Base-by-base conservation (phyloP, 2,113 vertebrate species). In the Lophura nycthemera region DNA sequence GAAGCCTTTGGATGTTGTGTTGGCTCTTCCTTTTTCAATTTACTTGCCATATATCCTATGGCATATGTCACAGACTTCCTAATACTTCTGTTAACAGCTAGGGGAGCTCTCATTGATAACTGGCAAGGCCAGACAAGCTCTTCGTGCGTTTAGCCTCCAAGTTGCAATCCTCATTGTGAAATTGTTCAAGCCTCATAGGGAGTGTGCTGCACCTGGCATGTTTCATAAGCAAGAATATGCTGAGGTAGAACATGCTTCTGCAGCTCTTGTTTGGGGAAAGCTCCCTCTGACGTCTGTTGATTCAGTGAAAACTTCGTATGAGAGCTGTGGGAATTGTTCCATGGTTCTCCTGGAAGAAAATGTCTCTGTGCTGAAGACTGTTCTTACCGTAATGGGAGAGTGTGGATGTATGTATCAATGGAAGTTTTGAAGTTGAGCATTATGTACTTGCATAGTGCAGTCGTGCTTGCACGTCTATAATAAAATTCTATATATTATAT, bases 71-170 rank as follows among this genome's bases (percentile, higher is more conserved):
- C 45, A 20, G 36, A 20, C 73, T 94, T 70, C 83, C 29, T 69
- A 75, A 34, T 73, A 47, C 25, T 25, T 56, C 80, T 15, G 12
- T 32, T 29, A 83, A 32, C 22, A 43, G 0, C 4, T 63, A 14
- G 25, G 56, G 36, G 65, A 73, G 27, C 61, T 0, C 0, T 18
- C 9, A 1, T 42, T 29, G 22, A n/a, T 21, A 47, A 42, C 9
- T 22, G 64, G 5, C 0, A 7, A 29, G 30, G 27, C 9, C 50
- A 11, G 43, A 30, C 6, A 22, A 6, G 82, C 66, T 88, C 0
- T 0, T 34, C n/a, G 45, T 48, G 71, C 5, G 3, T 88, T 64
- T 83, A 50, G 18, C n/a, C 72, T 61, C 40, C 71, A 57, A 50
- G 48, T 52, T 73, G 72, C 65, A 38, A 56, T 19, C 54, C 29